These are phyloP conservation scores for Hydropsyche tenuis DNA, from an alignment of 1,140 invertebrate species.

Conservation along the genomic window DNA sequence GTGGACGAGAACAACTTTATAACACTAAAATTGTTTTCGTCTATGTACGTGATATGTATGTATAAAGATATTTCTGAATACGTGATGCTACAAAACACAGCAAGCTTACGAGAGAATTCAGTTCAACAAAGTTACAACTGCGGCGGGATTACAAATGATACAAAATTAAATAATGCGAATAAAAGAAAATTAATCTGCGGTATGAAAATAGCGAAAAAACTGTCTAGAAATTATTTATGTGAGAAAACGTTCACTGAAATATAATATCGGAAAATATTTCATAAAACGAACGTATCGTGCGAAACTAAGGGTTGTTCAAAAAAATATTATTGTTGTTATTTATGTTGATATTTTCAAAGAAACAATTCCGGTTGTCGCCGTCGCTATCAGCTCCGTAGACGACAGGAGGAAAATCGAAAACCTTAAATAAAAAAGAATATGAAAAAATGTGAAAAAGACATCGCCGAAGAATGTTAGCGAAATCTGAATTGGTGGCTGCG, in stretches of 20 bases:
- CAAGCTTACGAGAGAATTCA: too few relatives aligned
- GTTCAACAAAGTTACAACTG: too few relatives aligned
- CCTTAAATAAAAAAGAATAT: constrained; percentile 2
- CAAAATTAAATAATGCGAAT: neutral
- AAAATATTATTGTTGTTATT: constrained; percentile 25
- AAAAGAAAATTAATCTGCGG: neutral
- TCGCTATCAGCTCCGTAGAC: neutral
- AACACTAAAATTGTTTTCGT: too few relatives aligned
- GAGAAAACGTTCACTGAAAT: neutral
- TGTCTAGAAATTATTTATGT: neutral
- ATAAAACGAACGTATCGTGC: neutral
- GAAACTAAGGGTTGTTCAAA: neutral
- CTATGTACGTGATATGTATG: too few relatives aligned
- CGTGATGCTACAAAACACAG: too few relatives aligned
- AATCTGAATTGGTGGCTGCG: constrained; percentile 25
- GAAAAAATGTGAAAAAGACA: neutral
- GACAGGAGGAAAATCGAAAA: constrained; percentile 13
- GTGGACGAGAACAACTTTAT: too few relatives aligned
- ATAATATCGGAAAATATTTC: neutral
- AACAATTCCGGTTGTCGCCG: constrained; percentile 25
- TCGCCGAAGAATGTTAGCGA: neutral
- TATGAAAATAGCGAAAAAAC: neutral
- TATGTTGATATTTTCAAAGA: constrained; percentile 29
- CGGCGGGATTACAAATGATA: too few relatives aligned
- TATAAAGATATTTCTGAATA: too few relatives aligned